Percentiles rank a stretch among this genome's conserved stretches.
phyloP scores from a whole-genome alignment of 2,888 invertebrate genomes.

The Drosophila subquinaria region DNA sequence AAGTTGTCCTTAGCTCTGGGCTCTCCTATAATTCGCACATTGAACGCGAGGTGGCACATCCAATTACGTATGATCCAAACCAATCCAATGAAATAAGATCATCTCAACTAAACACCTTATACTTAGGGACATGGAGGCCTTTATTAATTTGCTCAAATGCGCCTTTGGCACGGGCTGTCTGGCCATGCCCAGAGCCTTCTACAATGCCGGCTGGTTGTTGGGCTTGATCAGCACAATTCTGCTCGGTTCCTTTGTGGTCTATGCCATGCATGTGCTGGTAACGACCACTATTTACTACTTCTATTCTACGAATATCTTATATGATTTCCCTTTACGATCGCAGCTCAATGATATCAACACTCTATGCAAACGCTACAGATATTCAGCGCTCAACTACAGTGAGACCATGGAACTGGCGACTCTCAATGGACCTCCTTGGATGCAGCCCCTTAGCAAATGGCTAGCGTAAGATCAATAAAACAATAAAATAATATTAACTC shows the following conservation, averaged over 20 bases:
- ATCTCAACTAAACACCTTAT: conserved; percentile 13
- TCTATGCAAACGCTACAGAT: conserved; percentile 87
- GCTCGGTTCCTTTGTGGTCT: conserved; percentile 92
- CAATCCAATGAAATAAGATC: conserved; percentile 18
- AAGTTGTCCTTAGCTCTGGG: conserved; percentile 23
- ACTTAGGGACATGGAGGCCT: conserved; percentile 87
- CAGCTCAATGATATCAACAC: conserved; percentile 63
- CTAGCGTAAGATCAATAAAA: conserved; percentile 81
- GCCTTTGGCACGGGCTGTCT: conserved; percentile 97
- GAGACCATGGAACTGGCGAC: conserved; percentile 92
- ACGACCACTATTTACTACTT: not conserved
- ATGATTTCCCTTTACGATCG: not conserved
- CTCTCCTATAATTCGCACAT: conserved; percentile 41
- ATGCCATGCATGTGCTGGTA: conserved; percentile 93
- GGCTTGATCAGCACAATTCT: conserved; percentile 92
- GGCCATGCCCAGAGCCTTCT: conserved; percentile 97
- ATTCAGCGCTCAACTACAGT: conserved; percentile 92
- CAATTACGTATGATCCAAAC: conserved; percentile 49
- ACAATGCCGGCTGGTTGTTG: conserved; percentile 92
- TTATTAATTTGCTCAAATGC: conserved; percentile 95
- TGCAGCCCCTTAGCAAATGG: conserved; percentile 87
- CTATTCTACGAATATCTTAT: not conserved
- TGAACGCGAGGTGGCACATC: conserved; percentile 23
- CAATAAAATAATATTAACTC: too few species aligned
- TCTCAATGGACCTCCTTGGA: conserved; percentile 89